Conservation (phyloP, 1,140 invertebrate species). For the Eriosoma lanigerum region DNA sequence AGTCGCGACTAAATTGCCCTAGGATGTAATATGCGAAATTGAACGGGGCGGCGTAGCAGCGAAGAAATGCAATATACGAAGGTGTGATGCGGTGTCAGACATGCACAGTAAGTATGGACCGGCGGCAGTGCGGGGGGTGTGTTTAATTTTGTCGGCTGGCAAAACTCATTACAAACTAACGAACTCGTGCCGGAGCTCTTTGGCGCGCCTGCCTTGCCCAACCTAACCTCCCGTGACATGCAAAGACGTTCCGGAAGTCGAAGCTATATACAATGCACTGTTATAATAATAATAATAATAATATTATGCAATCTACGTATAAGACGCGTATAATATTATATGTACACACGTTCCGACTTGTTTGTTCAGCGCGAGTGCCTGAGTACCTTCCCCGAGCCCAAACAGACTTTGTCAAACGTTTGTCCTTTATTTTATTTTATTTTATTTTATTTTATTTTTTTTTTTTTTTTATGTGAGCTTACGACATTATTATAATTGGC, state of each 20-base stretch:
- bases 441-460: no score
- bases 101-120: not conserved
- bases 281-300: no score
- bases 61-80: not conserved
- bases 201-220: not conserved
- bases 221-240: slow-evolving; percentile 3
- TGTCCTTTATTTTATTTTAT: no score
- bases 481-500: not conserved
- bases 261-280: not conserved
- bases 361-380: not conserved
- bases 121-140: not conserved
- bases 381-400: not conserved
- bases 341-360: slow-evolving; percentile 16
- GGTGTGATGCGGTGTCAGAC: not conserved
- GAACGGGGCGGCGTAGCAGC: not conserved
- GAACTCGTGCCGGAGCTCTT: not conserved
- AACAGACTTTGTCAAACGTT: not conserved
- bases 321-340: no score
- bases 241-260: slow-evolving; percentile 33
- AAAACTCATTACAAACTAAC: slow-evolving; percentile 50
- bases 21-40: slow-evolving; percentile 13
- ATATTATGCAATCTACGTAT: not conserved
- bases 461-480: no score
- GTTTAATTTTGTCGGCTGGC: slow-evolving; percentile 48
- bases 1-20: slow-evolving; percentile 39